Evolutionary conservation across 2,888 invertebrate genomes (phyloP).

Genomic region (Cheilosia impressa): DNA sequence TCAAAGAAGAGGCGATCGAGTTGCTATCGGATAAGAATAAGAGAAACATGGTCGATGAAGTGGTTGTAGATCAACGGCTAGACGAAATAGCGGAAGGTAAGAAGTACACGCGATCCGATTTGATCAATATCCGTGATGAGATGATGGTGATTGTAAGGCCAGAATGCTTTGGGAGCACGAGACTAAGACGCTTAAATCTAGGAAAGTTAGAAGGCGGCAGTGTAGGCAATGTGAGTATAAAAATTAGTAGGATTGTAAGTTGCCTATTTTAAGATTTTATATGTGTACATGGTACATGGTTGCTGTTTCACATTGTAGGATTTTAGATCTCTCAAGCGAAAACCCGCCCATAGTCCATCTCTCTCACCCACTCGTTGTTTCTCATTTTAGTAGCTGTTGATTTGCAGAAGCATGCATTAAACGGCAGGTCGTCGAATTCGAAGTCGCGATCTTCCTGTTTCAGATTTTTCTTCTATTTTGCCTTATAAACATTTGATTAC

Average conservation of each 20-base stretch:
- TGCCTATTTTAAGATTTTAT: not conserved
- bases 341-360: no score
- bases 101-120: conserved; percentile 78
- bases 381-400: no score
- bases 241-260: not conserved
- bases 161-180: conserved; percentile 78
- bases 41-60: not conserved
- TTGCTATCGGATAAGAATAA: conserved; percentile 51
- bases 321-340: no score
- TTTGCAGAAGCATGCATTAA: no score
- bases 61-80: not conserved
- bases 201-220: conserved; percentile 23
- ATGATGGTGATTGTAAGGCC: conserved; percentile 79
- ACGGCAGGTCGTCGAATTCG: no score
- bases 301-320: no score
- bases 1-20: conserved; percentile 71
- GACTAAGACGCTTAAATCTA: conserved; percentile 54
- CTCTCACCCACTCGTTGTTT: no score
- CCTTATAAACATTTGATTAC: no score
- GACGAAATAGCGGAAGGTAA: conserved; percentile 6
- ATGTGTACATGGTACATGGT: no score
- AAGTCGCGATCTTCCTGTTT: no score
- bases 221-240: not conserved
- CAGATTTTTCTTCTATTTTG: no score
- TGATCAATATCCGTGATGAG: conserved; percentile 79